Evolutionary conservation across 2,888 invertebrate species (phyloP).

Genomic region (Microplitis manilae): DNA sequence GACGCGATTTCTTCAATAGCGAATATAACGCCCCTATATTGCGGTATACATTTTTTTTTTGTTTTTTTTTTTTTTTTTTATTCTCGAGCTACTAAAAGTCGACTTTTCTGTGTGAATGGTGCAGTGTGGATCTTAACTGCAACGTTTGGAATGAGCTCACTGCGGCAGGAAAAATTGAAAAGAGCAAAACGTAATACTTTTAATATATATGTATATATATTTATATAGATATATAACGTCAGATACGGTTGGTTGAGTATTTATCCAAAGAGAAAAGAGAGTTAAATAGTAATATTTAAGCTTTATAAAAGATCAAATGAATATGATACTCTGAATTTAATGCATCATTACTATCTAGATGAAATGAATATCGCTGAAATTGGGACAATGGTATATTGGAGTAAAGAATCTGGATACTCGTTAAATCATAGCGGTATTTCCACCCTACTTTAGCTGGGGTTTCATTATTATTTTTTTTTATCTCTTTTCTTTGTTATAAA

Average conservation of each 20-base stretch:
- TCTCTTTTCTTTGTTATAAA: not conserved
- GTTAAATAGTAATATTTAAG: slow-evolving; percentile 12
- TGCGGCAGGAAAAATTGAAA: slow-evolving; percentile 36
- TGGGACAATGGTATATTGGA: not conserved
- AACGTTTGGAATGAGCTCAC: slow-evolving; percentile 35
- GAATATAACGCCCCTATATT: slow-evolving; percentile 22
- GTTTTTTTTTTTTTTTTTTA: slow-evolving; percentile 16
- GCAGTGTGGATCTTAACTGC: slow-evolving; percentile 38
- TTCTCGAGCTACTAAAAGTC: slow-evolving; percentile 15
- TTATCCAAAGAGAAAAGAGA: slow-evolving; percentile 20
- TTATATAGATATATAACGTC: not conserved
- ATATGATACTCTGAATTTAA: slow-evolving; percentile 10
- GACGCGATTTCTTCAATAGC: slow-evolving; percentile 27
- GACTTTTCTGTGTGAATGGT: slow-evolving; percentile 24
- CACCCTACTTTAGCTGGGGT: slow-evolving; percentile 3
- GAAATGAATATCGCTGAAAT: slow-evolving; percentile 20
- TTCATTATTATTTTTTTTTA: slow-evolving; percentile 20
- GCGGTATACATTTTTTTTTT: slow-evolving; percentile 19
- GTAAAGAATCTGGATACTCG: slow-evolving; percentile 14
- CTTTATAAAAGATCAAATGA: not conserved
- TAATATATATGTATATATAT: not conserved
- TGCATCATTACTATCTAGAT: slow-evolving; percentile 11
- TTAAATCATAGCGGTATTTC: not conserved
- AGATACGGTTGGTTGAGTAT: slow-evolving; percentile 10
- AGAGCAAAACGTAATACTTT: slow-evolving; percentile 3